Evolutionary conservation across 2,113 vertebrate species (phyloP).

Genomic region (Ceyx melanurus): DNA sequence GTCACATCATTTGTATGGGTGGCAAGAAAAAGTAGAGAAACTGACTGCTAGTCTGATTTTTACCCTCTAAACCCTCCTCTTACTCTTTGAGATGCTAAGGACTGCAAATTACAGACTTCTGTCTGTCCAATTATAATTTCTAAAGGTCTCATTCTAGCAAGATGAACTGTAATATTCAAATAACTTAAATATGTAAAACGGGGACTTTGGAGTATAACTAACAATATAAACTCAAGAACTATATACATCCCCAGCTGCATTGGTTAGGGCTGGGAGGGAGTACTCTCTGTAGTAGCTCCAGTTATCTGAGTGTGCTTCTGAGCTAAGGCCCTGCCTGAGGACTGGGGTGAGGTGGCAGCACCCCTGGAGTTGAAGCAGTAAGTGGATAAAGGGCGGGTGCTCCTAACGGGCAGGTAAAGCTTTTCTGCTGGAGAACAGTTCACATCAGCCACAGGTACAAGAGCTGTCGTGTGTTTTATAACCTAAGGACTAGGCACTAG

Average conservation of each 20-base stretch:
- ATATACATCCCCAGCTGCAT: background rate
- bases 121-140: slow-evolving; percentile 49
- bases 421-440: background rate
- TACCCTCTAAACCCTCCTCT: slow-evolving; percentile 9
- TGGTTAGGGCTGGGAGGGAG: background rate
- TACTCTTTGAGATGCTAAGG: slow-evolving; percentile 25
- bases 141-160: slow-evolving; percentile 47
- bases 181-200: slow-evolving; percentile 47
- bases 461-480: background rate
- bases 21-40: background rate
- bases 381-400: background rate
- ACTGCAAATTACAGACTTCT: slow-evolving; percentile 53
- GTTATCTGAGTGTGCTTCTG: background rate
- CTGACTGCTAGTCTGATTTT: background rate
- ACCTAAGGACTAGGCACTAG: background rate
- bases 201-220: slow-evolving; percentile 36
- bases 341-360: background rate
- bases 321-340: background rate
- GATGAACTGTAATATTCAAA: slow-evolving; percentile 44
- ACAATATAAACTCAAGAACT: background rate
- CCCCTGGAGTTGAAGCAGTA: background rate
- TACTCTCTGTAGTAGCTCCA: background rate
- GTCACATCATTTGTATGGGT: background rate
- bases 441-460: background rate
- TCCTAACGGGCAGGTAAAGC: background rate